Evolutionary conservation across 2,888 invertebrate genomes (phyloP).

Genomic region (Herminia tarsipennalis): DNA sequence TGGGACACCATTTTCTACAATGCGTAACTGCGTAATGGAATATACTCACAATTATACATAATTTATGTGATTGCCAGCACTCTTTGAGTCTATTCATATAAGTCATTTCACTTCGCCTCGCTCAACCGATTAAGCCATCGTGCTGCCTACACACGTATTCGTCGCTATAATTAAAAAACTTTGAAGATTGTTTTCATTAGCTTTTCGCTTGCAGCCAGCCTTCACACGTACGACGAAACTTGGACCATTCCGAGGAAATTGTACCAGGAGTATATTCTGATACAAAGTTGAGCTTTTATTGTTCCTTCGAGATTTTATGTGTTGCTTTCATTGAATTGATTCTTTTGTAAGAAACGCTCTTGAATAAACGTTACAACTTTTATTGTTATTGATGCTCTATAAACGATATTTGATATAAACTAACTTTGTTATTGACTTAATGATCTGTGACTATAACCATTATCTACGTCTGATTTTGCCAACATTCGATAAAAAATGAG

Average conservation of each 20-base stretch:
- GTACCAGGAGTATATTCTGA: constrained; percentile 41
- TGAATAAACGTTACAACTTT: constrained; percentile 32
- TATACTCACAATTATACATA: too few relatives aligned
- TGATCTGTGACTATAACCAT: background rate
- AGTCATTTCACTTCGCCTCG: constrained; percentile 1
- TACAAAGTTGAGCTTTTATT: constrained; percentile 56
- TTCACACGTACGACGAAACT: constrained; percentile 41
- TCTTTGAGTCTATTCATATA: too few relatives aligned
- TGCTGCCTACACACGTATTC: constrained; percentile 18
- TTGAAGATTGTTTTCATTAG: constrained; percentile 55
- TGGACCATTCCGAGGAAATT: constrained; percentile 43
- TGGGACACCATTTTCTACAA: too few relatives aligned
- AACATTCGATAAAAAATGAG: too few relatives aligned
- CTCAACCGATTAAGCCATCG: constrained; percentile 35
- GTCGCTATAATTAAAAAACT: constrained; percentile 65
- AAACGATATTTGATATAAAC: constrained; percentile 17
- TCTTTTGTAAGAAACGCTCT: constrained; percentile 40
- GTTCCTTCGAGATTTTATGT: constrained; percentile 51
- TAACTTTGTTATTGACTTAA: background rate
- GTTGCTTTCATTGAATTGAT: constrained; percentile 56
- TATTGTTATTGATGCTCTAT: constrained; percentile 27
- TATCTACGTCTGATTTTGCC: too few relatives aligned
- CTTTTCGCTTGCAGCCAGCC: constrained; percentile 29
- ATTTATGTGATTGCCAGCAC: background rate
- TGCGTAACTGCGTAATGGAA: too few relatives aligned